phyloP scores from a whole-genome alignment of 2,888 invertebrate genomes.

The Exocentrus adspersus region DNA sequence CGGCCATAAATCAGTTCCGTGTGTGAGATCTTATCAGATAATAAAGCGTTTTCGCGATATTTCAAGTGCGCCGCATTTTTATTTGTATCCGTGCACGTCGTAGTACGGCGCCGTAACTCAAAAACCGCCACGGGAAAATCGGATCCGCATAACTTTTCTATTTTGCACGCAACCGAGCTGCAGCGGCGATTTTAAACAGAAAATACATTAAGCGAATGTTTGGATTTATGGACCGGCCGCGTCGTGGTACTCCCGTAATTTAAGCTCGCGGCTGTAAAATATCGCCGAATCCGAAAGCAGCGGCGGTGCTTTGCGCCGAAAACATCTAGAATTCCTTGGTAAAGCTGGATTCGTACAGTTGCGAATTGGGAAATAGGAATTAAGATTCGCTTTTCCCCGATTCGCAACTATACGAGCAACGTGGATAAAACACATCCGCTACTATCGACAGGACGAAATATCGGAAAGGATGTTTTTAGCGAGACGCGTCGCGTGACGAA shows the following conservation, averaged over 20 bases:
- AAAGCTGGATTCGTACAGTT: no score
- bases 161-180: conserved; percentile 38
- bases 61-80: not conserved
- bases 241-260: conserved; percentile 35
- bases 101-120: conserved; percentile 9
- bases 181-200: conserved; percentile 47
- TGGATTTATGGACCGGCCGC: conserved; percentile 44
- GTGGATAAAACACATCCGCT: no score
- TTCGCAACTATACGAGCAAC: no score
- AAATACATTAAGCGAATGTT: conserved; percentile 53
- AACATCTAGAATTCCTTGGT: no score
- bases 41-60: not conserved
- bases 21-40: not conserved
- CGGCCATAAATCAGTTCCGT: no score
- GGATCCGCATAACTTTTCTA: conserved; percentile 48
- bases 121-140: conserved; percentile 42
- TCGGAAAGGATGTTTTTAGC: no score
- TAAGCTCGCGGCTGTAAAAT: conserved; percentile 37
- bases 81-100: not conserved
- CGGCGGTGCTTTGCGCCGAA: conserved; percentile 6
- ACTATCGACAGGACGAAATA: no score
- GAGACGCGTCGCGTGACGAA: no score
- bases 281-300: conserved; percentile 33
- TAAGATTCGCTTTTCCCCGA: no score
- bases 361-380: no score